Evolutionary conservation across 2,797 vertebrate species (phyloP), one percentile per base, ranked within the genome.

Genomic region (Petrocephalus schoutedeni): DNA sequence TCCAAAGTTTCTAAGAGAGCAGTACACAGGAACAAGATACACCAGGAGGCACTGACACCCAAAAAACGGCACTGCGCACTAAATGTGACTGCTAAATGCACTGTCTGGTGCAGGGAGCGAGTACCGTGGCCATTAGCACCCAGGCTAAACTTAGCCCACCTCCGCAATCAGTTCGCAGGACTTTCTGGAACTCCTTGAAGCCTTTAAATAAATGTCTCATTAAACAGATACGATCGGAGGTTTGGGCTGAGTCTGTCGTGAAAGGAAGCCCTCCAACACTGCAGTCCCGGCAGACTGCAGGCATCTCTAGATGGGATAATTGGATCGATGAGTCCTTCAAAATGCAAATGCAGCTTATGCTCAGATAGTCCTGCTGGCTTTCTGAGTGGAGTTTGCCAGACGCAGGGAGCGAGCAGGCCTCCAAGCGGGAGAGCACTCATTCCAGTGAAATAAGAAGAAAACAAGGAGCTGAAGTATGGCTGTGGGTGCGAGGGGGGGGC

Each of bases 311-410:
- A 54, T 23, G 21, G 56, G 83, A 85, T 85, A 28, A 85, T 54
- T 85, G 83, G 83, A 85, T 85, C 84, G 21, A 85, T 32, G 84
- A 85, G 10, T 85, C 53, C 54, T 36, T 85, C 53, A 57, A 85
- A 85, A 58, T 85, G 84, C 54, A 85, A 85, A 85, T 57, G 4
- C 54, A 53, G 84, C 84, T 83, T 53, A 16, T 85, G 54, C 21
- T 56, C 53, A 85, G 14, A 28, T 28, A 85, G 84, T 57, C 23
- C 53, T 85, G 84, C 14, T 36, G 54, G 19, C 16, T 85, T 36
- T 56, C 19, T 14, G 83, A 53, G 23, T 21, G 51, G 53, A 85
- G 23, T 85, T 10, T 85, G 54, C 84, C 16, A 85, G 54, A 36
- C 54, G 12, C 54, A 7, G 54, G 28, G n/a, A 85, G 32, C 6